Base-by-base conservation (phyloP, 2,888 invertebrate species). In the Gonocerus acuteangulatus region DNA sequence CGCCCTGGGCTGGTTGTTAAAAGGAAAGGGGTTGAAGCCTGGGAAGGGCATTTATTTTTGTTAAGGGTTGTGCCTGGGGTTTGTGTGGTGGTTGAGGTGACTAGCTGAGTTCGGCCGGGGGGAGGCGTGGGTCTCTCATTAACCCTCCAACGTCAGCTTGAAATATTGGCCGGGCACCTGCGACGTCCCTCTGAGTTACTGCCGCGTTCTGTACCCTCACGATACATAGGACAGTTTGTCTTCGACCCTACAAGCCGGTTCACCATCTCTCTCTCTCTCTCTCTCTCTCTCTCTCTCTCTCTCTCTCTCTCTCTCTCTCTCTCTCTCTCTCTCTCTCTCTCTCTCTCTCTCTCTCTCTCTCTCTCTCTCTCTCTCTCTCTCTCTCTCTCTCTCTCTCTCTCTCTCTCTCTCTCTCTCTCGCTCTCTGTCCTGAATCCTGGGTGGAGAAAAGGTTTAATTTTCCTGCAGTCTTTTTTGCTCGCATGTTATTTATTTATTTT, bases 331-430 rank as follows among this genome's bases (percentile, higher is more conserved):
- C 42, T 42, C 42, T 42, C 42, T 42, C 42, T 42, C 42, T 42
- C 42, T 42, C 42, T 42, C 42, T 42, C 42, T 42, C 42, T 42
- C 42, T 42, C 42, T 42, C 42, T 42, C 42, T 42, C 42, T 42
- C 42, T 42, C 42, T 42, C 42, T 42, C 42, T 42, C 42, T 42
- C 42, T 42, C 42, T 42, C 42, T 42, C 42, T 42, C 42, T 42
- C 42, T 42, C 42, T 42, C 42, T 42, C 42, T 42, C 42, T 42
- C 42, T 42, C 42, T 42, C 42, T 42, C 42, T 42, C 42, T 42
- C 42, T 42, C 42, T 42, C 42, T 42, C 42, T 42, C 42, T 42
- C 42, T 42, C 42, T 42, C 42, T 42, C 42, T 42, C 42, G 4
- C 42, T 42, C 42, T 42, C 42, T 42, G 3, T n/a, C n/a, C n/a